Conservation (phyloP, 2,888 invertebrate genomes). For the Epirrhoe alternata region DNA sequence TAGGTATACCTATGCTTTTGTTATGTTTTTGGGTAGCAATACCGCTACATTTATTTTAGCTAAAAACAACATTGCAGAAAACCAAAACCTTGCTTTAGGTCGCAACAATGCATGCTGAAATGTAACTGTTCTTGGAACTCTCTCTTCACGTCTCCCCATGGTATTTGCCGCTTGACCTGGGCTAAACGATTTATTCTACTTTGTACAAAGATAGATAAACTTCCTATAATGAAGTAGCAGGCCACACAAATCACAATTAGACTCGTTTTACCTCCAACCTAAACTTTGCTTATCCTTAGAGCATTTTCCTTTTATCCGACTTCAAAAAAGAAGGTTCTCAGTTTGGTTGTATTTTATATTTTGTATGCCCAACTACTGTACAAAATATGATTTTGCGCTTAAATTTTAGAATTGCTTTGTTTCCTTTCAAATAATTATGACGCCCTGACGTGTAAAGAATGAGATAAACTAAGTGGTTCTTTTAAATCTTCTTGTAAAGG, state of each 20-base stretch:
- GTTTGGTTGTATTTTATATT: too few relatives aligned
- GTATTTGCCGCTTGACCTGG: slow-evolving; percentile 6
- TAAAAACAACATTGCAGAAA: background rate
- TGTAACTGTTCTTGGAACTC: background rate
- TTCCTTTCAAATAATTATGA: too few relatives aligned
- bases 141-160: slow-evolving; percentile 9
- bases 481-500: too few relatives aligned
- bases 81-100: background rate
- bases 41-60: background rate
- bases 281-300: background rate
- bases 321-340: too few relatives aligned
- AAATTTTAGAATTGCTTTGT: too few relatives aligned
- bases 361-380: too few relatives aligned
- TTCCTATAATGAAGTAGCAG: background rate
- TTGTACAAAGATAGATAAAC: slow-evolving; percentile 3
- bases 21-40: background rate
- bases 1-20: too few relatives aligned
- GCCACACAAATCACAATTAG: background rate
- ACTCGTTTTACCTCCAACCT: background rate
- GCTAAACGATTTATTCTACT: slow-evolving; percentile 16
- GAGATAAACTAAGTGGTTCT: too few relatives aligned
- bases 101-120: background rate
- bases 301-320: background rate
- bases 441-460: too few relatives aligned
- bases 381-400: too few relatives aligned